These are phyloP conservation scores for Zoanthus solanderi DNA, from an alignment of 92 coral and sea anemone genomes.

Conservation along the genomic window DNA sequence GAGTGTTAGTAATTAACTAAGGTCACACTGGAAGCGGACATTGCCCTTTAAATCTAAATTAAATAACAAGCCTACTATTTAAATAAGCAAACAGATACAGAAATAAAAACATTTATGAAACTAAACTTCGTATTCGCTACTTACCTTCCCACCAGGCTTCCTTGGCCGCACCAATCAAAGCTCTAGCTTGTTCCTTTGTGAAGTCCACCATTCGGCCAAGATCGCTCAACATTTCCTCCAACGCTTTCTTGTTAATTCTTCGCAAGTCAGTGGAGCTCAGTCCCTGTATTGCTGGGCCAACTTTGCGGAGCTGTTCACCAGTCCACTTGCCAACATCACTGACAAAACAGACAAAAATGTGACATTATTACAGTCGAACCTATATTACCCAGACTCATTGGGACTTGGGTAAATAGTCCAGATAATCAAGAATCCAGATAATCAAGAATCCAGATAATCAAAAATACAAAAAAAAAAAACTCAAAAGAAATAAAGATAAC, in stretches of 20 bases:
- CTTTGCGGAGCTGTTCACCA: conserved; percentile 87
- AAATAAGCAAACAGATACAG: too few species aligned
- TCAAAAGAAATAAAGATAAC: too few species aligned
- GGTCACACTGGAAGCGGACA: too few species aligned
- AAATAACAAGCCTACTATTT: too few species aligned
- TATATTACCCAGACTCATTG: not conserved
- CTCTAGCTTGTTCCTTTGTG: conserved; percentile 81
- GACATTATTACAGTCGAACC: not conserved
- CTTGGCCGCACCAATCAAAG: conserved; percentile 86
- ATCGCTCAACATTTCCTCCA: conserved; percentile 86
- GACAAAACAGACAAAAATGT: not conserved
- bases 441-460: too few species aligned
- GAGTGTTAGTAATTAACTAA: too few species aligned
- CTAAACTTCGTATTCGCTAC: not conserved
- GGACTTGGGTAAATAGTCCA: not conserved
- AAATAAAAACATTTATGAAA: not conserved
- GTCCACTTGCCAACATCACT: conserved; percentile 94
- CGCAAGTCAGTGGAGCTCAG: conserved; percentile 87
- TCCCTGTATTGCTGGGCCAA: conserved; percentile 93
- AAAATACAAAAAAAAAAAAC: too few species aligned
- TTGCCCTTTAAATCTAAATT: too few species aligned
- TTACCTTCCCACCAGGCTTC: conserved; percentile 72
- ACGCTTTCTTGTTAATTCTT: conserved; percentile 79
- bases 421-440: too few species aligned
- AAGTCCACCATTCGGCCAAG: conserved; percentile 73